Evolutionary conservation across 2,888 invertebrate species (phyloP), one percentile per base, ranked within the genome.

Genomic region (Incurvaria masculella): DNA sequence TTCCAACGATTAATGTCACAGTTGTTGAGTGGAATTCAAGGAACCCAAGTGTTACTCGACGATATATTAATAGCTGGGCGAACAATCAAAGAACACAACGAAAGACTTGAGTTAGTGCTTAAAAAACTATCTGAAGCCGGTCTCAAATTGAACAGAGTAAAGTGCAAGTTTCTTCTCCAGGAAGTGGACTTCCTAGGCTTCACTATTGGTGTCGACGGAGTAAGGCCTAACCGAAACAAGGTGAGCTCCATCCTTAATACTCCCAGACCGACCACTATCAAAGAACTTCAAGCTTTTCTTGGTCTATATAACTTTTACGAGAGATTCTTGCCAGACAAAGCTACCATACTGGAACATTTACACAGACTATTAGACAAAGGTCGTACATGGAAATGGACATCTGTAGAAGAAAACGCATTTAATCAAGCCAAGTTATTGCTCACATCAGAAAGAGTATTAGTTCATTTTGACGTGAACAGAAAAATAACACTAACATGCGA

Each of bases 221-320:
- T 58, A 6, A 54, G 56, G 20, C 55, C 56, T 1, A 52, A 52
- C 17, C 49, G 49, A 2, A 47, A 42, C 2, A 57, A 57, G 42
- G 51, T 56, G 1, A 40, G 49, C 19, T 49, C 57, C 26, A 50
- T 54, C 18, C 46, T 52, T 45, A 40, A 51, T 19, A 53, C 53
- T n/a, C 47, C 55, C 6, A 38, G 42, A 39, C 53, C 56, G 21
- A 42, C 40, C n/a, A 50, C 55, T 38, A 53, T 48, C 44, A 40
- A 52, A 33, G 26, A 48, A 20, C 38, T 57, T 8, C 47, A 51
- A 18, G 55, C 57, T 4, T 59, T 57, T 45, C 44, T 57, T 6
- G 57, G 56, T 1, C 33, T 59, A 4, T 53, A 54, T 21, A 59
- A 57, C 44, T 59, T 57, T 39, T 57, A 57, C 45, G 55, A 57